These are phyloP conservation scores for Spisula solida DNA, from an alignment of 2,888 invertebrate species.

Conservation along the genomic window DNA sequence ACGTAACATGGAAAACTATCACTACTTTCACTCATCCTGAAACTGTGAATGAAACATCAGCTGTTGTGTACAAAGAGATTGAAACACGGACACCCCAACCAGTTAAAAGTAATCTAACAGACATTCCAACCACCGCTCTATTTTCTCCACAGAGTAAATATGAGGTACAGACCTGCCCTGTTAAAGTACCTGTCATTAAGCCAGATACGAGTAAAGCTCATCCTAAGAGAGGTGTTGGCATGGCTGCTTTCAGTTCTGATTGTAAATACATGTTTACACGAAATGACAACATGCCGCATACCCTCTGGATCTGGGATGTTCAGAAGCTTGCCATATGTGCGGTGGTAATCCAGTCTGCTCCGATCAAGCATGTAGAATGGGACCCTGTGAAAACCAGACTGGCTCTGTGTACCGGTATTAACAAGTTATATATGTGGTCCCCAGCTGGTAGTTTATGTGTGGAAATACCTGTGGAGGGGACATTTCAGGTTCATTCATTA, in stretches of 20 bases:
- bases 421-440: slow-evolving; percentile 88
- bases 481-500: slow-evolving; percentile 85
- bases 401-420: slow-evolving; percentile 87
- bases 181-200: slow-evolving; percentile 83
- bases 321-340: slow-evolving; percentile 83
- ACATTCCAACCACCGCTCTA: slow-evolving; percentile 80
- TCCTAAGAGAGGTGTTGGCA: slow-evolving; percentile 86
- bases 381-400: slow-evolving; percentile 86
- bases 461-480: slow-evolving; percentile 86
- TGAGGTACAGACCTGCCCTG: slow-evolving; percentile 79
- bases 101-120: slow-evolving; percentile 75
- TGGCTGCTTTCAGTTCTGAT: slow-evolving; percentile 85
- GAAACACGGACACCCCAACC: slow-evolving; percentile 80
- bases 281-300: slow-evolving; percentile 87
- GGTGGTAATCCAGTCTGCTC: slow-evolving; percentile 86
- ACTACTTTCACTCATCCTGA: slow-evolving; percentile 84
- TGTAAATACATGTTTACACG: slow-evolving; percentile 86
- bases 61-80: slow-evolving; percentile 84
- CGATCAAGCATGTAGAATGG: slow-evolving; percentile 87
- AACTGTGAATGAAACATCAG: slow-evolving; percentile 75
- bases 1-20: slow-evolving; percentile 87
- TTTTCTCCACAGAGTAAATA: slow-evolving; percentile 85
- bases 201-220: slow-evolving; percentile 86
- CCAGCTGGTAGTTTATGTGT: slow-evolving; percentile 87
- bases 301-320: slow-evolving; percentile 88